Evolutionary conservation across 1,140 invertebrate species (phyloP).

Genomic region (Dendroctonus ponderosae): DNA sequence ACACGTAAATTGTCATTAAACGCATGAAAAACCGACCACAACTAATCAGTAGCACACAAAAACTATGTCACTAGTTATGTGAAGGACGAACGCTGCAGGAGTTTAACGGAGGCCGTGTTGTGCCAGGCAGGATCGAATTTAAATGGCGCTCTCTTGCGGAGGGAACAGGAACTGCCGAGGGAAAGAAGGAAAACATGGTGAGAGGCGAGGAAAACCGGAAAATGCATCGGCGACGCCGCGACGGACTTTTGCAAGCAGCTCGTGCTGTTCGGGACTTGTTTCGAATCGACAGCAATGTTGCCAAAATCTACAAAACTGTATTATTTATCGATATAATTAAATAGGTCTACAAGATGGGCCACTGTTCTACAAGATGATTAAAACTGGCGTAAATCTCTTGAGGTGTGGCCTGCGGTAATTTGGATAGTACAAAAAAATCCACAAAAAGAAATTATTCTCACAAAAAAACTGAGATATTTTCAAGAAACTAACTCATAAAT

Average conservation of each 20-base stretch:
- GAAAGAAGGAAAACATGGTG: conserved; percentile 7
- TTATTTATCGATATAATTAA: too few relatives aligned
- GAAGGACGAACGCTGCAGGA: conserved; percentile 23
- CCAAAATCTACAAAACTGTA: background rate
- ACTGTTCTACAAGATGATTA: too few relatives aligned
- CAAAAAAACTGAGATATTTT: too few relatives aligned
- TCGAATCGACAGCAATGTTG: conserved; percentile 5
- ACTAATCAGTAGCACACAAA: conserved; percentile 15
- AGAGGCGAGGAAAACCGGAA: conserved; percentile 7
- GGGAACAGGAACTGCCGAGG: conserved; percentile 9
- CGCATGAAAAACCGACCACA: conserved; percentile 1
- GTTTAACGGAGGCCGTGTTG: conserved; percentile 30
- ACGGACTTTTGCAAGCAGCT: conserved; percentile 2
- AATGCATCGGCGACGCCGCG: conserved; percentile 15
- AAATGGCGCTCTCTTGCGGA: conserved; percentile 28
- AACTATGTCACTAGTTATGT: conserved; percentile 30
- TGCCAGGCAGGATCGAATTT: conserved; percentile 30
- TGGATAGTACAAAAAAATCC: too few relatives aligned
- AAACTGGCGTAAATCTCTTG: too few relatives aligned
- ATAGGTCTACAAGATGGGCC: too few relatives aligned
- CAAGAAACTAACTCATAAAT: too few relatives aligned
- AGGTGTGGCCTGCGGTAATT: too few relatives aligned
- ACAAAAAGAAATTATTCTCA: too few relatives aligned
- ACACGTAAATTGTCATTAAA: background rate
- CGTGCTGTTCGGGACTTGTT: conserved; percentile 21